Conservation (phyloP, 2,113 vertebrate genomes). For the Tupaia tana region DNA sequence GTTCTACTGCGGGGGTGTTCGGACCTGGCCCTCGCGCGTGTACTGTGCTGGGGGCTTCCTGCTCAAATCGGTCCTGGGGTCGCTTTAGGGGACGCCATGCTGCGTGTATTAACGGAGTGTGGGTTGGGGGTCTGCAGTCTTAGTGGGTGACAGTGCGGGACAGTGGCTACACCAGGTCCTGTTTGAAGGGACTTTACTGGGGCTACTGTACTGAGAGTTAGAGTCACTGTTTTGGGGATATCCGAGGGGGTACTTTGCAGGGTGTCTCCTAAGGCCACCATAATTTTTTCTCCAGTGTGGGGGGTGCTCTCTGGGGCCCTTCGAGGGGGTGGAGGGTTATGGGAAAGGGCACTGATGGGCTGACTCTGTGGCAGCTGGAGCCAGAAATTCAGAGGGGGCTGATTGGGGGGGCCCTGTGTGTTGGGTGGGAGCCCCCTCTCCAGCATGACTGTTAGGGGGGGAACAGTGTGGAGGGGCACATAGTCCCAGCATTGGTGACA, state of each 20-base stretch:
- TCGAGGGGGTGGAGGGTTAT: background rate
- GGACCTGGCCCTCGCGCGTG: background rate
- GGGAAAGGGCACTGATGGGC: background rate
- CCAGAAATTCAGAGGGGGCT: background rate
- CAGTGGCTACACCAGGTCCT: background rate
- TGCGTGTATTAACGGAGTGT: background rate
- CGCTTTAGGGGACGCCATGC: background rate
- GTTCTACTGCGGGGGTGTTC: slow-evolving; percentile 7
- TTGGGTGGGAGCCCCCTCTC: background rate
- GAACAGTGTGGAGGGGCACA: background rate
- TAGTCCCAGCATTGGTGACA: background rate
- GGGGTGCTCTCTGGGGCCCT: background rate
- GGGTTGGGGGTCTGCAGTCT: background rate
- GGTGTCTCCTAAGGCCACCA: background rate
- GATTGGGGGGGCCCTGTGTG: background rate
- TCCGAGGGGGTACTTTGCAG: background rate
- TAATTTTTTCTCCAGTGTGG: background rate
- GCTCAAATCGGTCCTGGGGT: background rate
- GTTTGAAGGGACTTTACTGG: slow-evolving; percentile 11
- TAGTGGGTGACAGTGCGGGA: background rate
- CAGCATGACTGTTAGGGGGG: background rate
- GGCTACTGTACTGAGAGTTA: background rate
- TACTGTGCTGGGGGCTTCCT: background rate
- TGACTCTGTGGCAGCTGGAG: background rate
- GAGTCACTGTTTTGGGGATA: background rate